Conservation (phyloP, 2,888 invertebrate species). For the Lepidonotus clava region DNA sequence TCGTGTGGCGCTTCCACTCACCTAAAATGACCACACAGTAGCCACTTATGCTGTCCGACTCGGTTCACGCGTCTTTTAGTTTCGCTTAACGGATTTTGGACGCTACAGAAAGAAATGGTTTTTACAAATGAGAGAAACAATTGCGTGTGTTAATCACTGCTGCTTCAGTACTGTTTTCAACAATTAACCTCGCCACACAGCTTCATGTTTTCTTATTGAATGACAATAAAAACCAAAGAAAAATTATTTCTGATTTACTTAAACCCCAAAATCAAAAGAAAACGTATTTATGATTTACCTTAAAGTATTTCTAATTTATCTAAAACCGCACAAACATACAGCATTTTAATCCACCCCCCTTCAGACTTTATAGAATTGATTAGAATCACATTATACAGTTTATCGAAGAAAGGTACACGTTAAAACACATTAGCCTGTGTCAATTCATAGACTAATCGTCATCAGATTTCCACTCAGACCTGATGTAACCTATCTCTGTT, state of each 20-base stretch:
- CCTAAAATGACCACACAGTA: background rate
- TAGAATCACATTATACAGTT: too few relatives aligned
- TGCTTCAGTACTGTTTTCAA: too few relatives aligned
- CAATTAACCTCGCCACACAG: too few relatives aligned
- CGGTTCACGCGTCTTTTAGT: background rate
- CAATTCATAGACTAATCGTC: background rate
- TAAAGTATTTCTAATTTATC: too few relatives aligned
- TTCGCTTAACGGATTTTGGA: background rate
- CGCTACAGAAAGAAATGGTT: background rate
- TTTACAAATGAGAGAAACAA: background rate
- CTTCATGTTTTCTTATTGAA: too few relatives aligned
- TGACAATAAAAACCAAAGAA: too few relatives aligned
- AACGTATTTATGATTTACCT: too few relatives aligned
- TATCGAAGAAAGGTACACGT: background rate
- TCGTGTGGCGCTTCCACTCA: background rate
- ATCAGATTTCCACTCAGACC: background rate
- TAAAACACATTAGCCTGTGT: background rate
- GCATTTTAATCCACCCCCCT: too few relatives aligned
- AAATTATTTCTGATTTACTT: too few relatives aligned
- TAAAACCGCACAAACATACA: too few relatives aligned
- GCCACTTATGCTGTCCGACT: background rate
- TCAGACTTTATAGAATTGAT: too few relatives aligned
- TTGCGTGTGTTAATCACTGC: background rate
- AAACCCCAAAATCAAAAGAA: too few relatives aligned
- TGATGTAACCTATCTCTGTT: background rate